Evolutionary conservation across 2,888 invertebrate genomes (phyloP), one percentile per base, ranked within the genome.

Genomic region (Euplexia lucipara): DNA sequence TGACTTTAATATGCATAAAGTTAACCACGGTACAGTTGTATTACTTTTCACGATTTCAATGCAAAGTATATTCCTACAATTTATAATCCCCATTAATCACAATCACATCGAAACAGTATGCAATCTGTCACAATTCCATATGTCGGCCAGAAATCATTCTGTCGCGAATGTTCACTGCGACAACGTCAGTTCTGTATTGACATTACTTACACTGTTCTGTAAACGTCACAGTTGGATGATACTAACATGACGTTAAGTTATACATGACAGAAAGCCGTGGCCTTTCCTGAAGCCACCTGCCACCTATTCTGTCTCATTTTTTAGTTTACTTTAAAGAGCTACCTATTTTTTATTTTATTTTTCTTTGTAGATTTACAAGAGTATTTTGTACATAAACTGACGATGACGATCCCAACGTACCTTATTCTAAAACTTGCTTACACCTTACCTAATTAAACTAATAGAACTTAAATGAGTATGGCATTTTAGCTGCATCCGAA

Each of bases 81-180:
- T 32, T 22, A 48, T 48, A 37, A 44, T 48, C 53, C 10, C 18
- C 41, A 47, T 58, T 57, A 68, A 75, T 68, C 49, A 51, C 14
- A 44, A 59, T 66, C 75, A 48, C 41, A 64, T 44, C 44, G 32
- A 18, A 57, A 41, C 56, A 63, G 35, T 65, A 37, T 48, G 26
- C 18, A n/a, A 66, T 60, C 42, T 59, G 47, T 79, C 70, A 79
- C 63, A 44, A 39, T 63, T 35, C 26, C 26, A 41, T 37, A n/a
- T 64, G 77, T 60, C 47, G 68, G 54, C 16, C 58, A 79, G 77
- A 75, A 75, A 82, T 82, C 78, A 82, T 75, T 32, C 82, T 69
- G 76, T 51, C 64, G 41, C 48, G 51, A 34, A 47, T 47, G 63
- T 10, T 44, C 54, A 26, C 47, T 53, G 81, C 63, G 52, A 66